Conservation (phyloP, 2,888 invertebrate species). For the Drosophila koepferae region DNA sequence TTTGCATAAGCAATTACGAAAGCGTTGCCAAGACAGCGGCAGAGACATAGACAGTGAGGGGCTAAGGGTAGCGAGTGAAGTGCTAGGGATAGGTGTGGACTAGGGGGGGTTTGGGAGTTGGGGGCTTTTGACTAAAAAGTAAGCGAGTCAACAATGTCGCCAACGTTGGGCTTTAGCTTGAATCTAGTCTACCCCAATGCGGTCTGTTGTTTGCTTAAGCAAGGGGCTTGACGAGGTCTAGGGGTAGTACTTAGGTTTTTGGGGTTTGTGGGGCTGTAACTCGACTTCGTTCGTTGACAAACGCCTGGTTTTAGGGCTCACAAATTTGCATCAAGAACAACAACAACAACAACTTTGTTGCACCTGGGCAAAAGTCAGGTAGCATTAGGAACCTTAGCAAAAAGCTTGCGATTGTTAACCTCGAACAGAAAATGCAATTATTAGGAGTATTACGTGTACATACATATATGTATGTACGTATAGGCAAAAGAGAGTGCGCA, state of each 20-base stretch:
- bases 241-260: not conserved
- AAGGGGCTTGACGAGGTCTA: not conserved
- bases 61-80: not conserved
- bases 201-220: conserved; percentile 15
- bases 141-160: conserved; percentile 39
- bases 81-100: not conserved
- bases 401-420: conserved; percentile 10
- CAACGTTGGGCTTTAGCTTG: conserved; percentile 16
- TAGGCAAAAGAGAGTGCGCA: not conserved
- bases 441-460: not conserved
- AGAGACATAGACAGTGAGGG: not conserved
- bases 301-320: conserved; percentile 17
- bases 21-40: conserved; percentile 44
- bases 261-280: not conserved
- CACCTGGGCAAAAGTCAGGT: conserved; percentile 13
- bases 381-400: not conserved
- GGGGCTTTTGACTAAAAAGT: conserved; percentile 2
- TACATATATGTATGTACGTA: not conserved
- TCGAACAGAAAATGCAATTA: conserved; percentile 22
- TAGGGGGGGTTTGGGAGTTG: not conserved
- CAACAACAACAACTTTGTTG: conserved; percentile 16
- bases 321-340: conserved; percentile 52
- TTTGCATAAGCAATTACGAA: conserved; percentile 79
- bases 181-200: conserved; percentile 17
- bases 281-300: conserved; percentile 30